phyloP scores from a whole-genome alignment of 23 tunicate species.

The Halocynthia roretzi region DNA sequence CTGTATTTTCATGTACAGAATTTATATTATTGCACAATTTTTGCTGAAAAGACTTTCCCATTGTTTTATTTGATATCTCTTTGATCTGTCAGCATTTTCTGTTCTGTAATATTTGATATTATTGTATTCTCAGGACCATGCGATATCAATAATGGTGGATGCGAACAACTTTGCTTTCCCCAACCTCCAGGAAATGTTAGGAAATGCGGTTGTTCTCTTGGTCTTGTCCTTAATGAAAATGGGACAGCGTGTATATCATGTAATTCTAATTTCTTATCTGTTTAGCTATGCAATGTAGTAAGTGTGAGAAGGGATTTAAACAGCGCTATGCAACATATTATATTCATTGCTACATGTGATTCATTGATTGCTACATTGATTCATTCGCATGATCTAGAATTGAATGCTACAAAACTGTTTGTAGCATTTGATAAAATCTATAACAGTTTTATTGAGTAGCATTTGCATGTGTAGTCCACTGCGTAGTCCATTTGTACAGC shows the following conservation, averaged over 20 bases:
- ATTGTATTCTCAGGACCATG: conserved; percentile 59
- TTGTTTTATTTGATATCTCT: not conserved
- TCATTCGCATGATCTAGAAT: too few species aligned
- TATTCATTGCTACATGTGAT: too few species aligned
- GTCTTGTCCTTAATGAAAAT: conserved; percentile 30
- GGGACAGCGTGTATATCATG: conserved; percentile 55
- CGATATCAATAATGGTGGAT: conserved; percentile 77
- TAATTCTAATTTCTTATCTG: not conserved
- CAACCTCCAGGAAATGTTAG: conserved; percentile 74
- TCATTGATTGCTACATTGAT: too few species aligned
- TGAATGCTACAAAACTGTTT: too few species aligned
- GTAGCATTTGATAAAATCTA: too few species aligned
- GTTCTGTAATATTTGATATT: not conserved
- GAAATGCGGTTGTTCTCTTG: conserved; percentile 64
- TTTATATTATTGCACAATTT: too few species aligned
- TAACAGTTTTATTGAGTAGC: too few species aligned
- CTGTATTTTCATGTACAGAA: too few species aligned
- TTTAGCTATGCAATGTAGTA: not conserved
- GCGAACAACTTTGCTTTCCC: conserved; percentile 78
- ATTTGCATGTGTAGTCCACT: too few species aligned
- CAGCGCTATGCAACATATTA: not conserved
- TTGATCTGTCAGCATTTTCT: not conserved
- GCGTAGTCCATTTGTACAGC: too few species aligned
- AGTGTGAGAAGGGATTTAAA: too few species aligned
- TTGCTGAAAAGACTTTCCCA: too few species aligned